Evolutionary conservation across 2,113 vertebrate genomes (phyloP).

Genomic region (Rhinopithecus roxellana): DNA sequence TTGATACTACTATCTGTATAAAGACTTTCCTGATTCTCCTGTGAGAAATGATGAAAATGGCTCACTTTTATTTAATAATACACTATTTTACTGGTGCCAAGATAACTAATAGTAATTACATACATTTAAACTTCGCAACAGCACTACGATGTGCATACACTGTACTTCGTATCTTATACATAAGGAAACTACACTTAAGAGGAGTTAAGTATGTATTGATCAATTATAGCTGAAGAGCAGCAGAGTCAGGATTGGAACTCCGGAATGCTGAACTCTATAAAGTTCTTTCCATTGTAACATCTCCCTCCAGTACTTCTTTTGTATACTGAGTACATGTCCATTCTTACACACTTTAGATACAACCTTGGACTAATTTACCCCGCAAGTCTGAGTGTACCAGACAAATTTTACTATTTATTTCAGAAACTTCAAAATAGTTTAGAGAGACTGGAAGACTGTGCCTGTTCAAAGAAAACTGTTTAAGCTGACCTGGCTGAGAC

Average conservation of each 20-base stretch:
- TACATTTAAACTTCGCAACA: not conserved
- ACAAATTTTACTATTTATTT: not conserved
- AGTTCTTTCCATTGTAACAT: not conserved
- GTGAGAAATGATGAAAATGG: constrained; percentile 3
- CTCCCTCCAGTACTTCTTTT: not conserved
- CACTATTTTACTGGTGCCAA: not conserved
- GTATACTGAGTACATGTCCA: not conserved
- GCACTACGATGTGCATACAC: not conserved
- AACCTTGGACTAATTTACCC: not conserved
- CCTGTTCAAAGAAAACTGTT: not conserved
- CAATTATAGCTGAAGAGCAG: not conserved
- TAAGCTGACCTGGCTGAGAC: not conserved
- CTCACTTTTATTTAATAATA: not conserved
- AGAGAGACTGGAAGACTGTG: not conserved
- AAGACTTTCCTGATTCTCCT: not conserved
- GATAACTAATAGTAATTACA: not conserved
- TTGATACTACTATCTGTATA: not conserved
- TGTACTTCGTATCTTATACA: not conserved
- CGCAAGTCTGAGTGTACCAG: too few species aligned
- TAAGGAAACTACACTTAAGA: not conserved
- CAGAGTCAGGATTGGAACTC: not conserved
- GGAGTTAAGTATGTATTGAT: not conserved
- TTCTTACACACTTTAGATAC: not conserved
- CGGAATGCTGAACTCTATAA: not conserved
- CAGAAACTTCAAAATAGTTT: not conserved